Base-by-base conservation (phyloP, 1,140 invertebrate species). In the Myzus persicae region DNA sequence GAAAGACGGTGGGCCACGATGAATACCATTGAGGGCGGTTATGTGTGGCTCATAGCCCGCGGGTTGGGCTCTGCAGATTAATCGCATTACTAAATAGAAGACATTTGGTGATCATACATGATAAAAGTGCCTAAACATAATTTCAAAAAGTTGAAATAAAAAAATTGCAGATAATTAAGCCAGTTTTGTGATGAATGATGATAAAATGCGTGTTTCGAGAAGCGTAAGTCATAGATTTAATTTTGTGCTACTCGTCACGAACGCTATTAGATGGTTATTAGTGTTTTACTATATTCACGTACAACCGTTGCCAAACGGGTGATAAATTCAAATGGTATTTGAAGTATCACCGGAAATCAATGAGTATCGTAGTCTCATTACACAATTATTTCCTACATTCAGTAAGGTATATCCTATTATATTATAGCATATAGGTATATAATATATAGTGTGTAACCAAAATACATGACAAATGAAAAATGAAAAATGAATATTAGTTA, bases 11-110 rank as follows among this genome's bases (percentile, higher is more conserved):
- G n/a, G 31, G 2, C 8, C 26, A 31, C 4, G 14, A 14, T 31
- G 26, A n/a, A n/a, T 11, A 31, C 8, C 1, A 31, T n/a, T 4
- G 9, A 3, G 9, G 31, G 4, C 1, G 2, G 14, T 14, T 11
- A 14, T 11, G 20, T n/a, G 31, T 18, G 3, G 11, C 31, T 14
- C 31, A 5, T 11, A 18, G 59, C 31, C 11, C 0, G 4, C 22
- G 59, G 9, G 59, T 67, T n/a, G 11, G n/a, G 14, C 31, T 5
- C 31, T 67, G 54, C 31, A n/a, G 31, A 67, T 67, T 67, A 14
- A 67, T 67, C 31, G 59, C 31, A 51, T n/a, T 67, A 67, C 31
- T n/a, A 67, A 67, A 67, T 67, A 67, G n/a, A n/a, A 67, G 11
- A 14, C n/a, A 67, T 67, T 67, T 5, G 26, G 4, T 59, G 31